phyloP scores from a whole-genome alignment of 2,797 vertebrate species.

The Chaetophractus vellerosus region DNA sequence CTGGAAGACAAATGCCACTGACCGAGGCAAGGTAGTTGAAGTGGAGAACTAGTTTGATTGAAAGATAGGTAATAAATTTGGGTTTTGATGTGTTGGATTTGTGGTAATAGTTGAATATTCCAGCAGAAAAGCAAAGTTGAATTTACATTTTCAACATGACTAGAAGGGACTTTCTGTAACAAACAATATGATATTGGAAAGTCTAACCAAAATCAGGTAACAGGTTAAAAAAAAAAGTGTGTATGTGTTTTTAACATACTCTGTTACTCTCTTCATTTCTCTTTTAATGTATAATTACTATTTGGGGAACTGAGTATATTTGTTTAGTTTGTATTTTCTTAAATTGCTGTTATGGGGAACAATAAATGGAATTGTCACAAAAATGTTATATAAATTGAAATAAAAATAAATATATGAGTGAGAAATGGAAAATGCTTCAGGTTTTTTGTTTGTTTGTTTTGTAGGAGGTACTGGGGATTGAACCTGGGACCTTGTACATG shows the following conservation, averaged over 20 bases:
- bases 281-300: slow-evolving; percentile 74
- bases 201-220: slow-evolving; percentile 74
- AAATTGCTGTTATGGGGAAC: slow-evolving; percentile 57
- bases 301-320: slow-evolving; percentile 68
- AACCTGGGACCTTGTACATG: no score
- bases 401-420: slow-evolving; percentile 65
- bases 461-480: no score
- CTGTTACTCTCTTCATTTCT: slow-evolving; percentile 40
- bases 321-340: slow-evolving; percentile 73
- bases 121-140: slow-evolving; percentile 65
- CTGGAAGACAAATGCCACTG: neutral
- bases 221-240: slow-evolving; percentile 34
- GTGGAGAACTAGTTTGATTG: slow-evolving; percentile 12
- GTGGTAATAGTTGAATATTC: slow-evolving; percentile 49
- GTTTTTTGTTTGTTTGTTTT: no score
- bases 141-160: slow-evolving; percentile 47
- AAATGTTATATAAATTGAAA: slow-evolving; percentile 77
- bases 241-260: neutral
- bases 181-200: slow-evolving; percentile 64
- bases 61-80: slow-evolving; percentile 24
- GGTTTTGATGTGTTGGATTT: slow-evolving; percentile 51
- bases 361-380: slow-evolving; percentile 71
- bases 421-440: slow-evolving; percentile 66
- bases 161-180: slow-evolving; percentile 62
- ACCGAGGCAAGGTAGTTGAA: slow-evolving; percentile 23